Evolutionary conservation across 2,113 vertebrate species (phyloP), one percentile per base, ranked within the genome.

Genomic region (Lagopus muta): DNA sequence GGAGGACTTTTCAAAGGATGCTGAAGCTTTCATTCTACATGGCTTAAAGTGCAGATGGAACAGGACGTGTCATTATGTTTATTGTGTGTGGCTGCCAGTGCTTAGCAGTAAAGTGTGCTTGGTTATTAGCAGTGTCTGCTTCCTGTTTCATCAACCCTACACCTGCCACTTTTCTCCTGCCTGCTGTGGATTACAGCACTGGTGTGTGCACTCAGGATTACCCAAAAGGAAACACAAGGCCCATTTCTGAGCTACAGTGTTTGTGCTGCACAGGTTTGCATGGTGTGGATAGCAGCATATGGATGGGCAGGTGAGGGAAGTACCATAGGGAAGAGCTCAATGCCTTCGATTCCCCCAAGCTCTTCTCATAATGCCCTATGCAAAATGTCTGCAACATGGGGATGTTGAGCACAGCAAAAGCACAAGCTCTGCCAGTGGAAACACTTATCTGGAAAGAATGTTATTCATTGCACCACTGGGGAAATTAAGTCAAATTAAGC

Each of bases 401-500:
- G 0, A 0, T 54, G 60, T 40, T 36, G 36, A 62, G 42, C 73
- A 78, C 64, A 80, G 30, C 28, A 62, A 65, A 21, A 74, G 27
- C 45, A 52, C 64, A 72, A 1, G 38, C 54, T 45, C 8, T 71
- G 57, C 57, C 64, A 90, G 16, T 79, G 69, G 83, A 88, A 81
- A 60, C 11, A 25, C 34, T 58, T 50, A 77, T n/a, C 30, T 60
- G 32, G 80, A 50, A 65, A 67, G 73, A 55, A 74, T 86, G 67
- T 71, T 90, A 45, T 36, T 83, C 24, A 22, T 45, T 92, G 47
- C 22, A 67, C 21, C 42, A 11, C 0, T 86, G 86, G 34, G 61
- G 55, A 86, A 88, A 75, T 86, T 6, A 81, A 86, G 77, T 70
- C n/a, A 84, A 93, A 60, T 88, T 71, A 88, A 88, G 47, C 34